Evolutionary conservation across 2,113 vertebrate species (phyloP), one percentile per base, ranked within the genome.

Genomic region (Poeciliopsis turrubarensis): DNA sequence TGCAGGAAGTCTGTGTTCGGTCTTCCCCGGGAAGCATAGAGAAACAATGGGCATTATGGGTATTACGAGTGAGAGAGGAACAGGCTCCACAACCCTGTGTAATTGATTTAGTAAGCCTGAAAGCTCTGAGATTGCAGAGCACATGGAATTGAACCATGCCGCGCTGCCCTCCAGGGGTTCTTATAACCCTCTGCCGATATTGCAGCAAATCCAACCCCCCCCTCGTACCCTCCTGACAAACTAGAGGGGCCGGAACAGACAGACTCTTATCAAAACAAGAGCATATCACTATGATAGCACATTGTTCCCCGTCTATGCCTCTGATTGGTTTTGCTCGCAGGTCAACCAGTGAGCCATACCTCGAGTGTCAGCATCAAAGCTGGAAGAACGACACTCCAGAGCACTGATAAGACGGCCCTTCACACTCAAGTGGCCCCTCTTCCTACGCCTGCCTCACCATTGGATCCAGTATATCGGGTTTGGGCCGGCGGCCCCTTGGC

Each of bases 81-180:
- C 69, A 57, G 34, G 79, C 77, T 87, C 77, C 78, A 78, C 81
- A 87, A 77, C 64, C 71, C 88, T 88, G 79, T 89, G 87, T 93
- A 90, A 94, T 94, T 91, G 90, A 92, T 93, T 91, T 88, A 80
- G 90, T 83, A 80, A 89, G 89, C 79, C 89, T 82, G 88, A 90
- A 75, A 89, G 85, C 87, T 87, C 73, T 25, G 70, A 90, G 88
- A 92, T 91, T 90, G 77, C 78, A 60, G 78, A 27, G 47, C 84
- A 77, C 75, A 84, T 71, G 78, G 86, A 86, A 91, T 82, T 89
- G 90, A 85, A 89, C 82, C 78, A 86, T 54, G 51, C 66, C 22
- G 13, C 70, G 84, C 75, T 60, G 81, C 85, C 78, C 81, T 87
- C 72, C 78, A 86, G 89, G 89, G 75, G 67, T 89, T 86, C 79